A percentile compares a stretch with the other conserved stretches of the same genome.
Evolutionary conservation across 92 coral and sea anemone genomes (phyloP).

Genomic region (Micromussa lordhowensis): DNA sequence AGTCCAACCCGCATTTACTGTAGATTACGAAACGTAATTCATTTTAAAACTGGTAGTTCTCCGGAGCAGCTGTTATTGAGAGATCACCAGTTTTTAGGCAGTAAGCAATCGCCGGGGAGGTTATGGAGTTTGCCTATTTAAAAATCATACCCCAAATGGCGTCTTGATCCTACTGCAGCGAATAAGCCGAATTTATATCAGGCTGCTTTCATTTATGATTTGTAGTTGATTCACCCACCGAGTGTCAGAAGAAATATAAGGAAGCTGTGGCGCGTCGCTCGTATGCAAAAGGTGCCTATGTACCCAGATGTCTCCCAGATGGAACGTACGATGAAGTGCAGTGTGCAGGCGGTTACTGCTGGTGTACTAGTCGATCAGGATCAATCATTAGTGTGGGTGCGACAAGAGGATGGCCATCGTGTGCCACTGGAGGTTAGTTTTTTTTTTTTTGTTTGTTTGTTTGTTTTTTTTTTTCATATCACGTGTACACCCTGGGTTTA

Average conservation of each 20-base stretch:
- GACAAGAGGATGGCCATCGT: constrained; percentile 63
- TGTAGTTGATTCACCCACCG: constrained; percentile 71
- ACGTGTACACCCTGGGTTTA: no score
- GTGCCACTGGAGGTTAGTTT: constrained; percentile 71
- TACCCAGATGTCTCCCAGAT: constrained; percentile 74
- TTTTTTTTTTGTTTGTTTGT: background rate
- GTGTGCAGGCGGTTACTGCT: constrained; percentile 80
- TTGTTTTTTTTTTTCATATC: background rate
- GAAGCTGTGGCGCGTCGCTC: constrained; percentile 39
- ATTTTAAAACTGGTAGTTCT: no score
- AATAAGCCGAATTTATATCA: background rate
- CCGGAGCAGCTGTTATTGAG: no score
- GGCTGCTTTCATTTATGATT: background rate
- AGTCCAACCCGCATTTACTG: background rate
- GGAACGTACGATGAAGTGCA: constrained; percentile 83
- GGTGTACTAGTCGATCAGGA: constrained; percentile 81
- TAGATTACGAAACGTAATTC: no score
- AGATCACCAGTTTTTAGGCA: no score
- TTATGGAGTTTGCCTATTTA: no score
- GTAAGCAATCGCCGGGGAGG: no score
- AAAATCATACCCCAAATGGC: no score
- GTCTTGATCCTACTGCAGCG: no score
- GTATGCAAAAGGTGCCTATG: constrained; percentile 64
- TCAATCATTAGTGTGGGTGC: constrained; percentile 29
- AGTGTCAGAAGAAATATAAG: constrained; percentile 69